A percentile compares a stretch with the other conserved stretches of the same genome.
Evolutionary conservation across 2,888 invertebrate species (phyloP).

Genomic region (Cylindroiulus punctatus): DNA sequence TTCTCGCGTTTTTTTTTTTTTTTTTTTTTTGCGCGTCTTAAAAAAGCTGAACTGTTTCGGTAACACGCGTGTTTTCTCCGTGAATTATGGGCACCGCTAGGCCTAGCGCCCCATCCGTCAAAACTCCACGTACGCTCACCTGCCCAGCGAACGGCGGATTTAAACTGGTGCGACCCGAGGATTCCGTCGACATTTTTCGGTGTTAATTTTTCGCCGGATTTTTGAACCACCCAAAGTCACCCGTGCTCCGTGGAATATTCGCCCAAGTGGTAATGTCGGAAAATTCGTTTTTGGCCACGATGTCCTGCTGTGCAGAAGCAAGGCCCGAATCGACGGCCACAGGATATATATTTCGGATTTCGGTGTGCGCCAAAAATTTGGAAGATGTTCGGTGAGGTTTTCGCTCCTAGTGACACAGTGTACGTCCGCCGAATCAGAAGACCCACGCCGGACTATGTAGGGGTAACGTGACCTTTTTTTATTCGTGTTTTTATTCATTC

Average conservation of each 20-base stretch:
- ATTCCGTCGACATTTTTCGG: not conserved
- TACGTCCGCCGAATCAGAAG: too few relatives aligned
- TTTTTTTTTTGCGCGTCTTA: not conserved
- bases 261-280: too few relatives aligned
- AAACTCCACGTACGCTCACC: not conserved
- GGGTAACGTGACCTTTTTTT: too few relatives aligned
- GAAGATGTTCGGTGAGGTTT: too few relatives aligned
- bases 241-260: constrained; percentile 20
- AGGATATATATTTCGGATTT: constrained; percentile 26
- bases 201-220: not conserved
- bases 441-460: too few relatives aligned
- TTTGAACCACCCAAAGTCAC: not conserved
- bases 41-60: not conserved
- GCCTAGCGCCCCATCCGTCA: not conserved
- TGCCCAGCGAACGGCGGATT: not conserved
- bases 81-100: constrained; percentile 36
- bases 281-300: too few relatives aligned
- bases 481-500: too few relatives aligned
- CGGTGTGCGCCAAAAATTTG: not conserved
- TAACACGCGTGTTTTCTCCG: not conserved
- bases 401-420: too few relatives aligned
- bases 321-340: not conserved
- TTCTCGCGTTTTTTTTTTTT: not conserved
- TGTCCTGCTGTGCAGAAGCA: too few relatives aligned
- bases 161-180: not conserved